Percentiles rank a stretch among this genome's conserved stretches.
These are phyloP conservation scores for Intellagama lesueurii DNA, from an alignment of 2,797 vertebrate genomes.

Conservation along the genomic window DNA sequence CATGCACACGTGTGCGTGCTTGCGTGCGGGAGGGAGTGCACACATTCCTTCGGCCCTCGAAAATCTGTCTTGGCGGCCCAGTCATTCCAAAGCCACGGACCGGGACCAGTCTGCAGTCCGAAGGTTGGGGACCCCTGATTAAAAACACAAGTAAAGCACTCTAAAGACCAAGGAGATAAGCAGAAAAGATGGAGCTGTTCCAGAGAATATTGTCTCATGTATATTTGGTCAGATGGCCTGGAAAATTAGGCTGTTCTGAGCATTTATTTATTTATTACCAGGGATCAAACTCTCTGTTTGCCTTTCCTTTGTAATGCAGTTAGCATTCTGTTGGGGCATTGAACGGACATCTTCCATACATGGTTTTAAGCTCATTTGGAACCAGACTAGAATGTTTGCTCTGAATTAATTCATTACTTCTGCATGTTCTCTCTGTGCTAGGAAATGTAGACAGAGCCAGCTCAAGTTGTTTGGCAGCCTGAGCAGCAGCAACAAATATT, in stretches of 20 bases:
- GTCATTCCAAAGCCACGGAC: too few relatives aligned
- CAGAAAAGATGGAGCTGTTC: neutral
- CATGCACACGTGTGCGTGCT: too few relatives aligned
- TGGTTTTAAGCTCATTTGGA: neutral
- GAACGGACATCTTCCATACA: neutral
- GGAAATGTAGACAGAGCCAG: neutral
- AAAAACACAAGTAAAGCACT: neutral
- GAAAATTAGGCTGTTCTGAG: neutral
- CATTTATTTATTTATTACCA: neutral
- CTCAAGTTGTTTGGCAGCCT: neutral
- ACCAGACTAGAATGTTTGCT: neutral
- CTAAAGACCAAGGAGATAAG: neutral
- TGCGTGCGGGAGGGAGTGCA: too few relatives aligned
- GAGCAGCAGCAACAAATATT: neutral
- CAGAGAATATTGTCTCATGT: too few relatives aligned
- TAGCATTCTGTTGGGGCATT: neutral
- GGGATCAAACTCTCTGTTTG: neutral
- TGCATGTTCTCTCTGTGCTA: neutral
- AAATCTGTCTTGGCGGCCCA: too few relatives aligned
- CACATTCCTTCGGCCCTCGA: too few relatives aligned
- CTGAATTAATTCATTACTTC: neutral
- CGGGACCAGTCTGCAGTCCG: too few relatives aligned
- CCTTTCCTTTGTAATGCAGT: neutral
- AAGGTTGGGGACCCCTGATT: neutral
- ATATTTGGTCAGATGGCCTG: neutral